phyloP scores from a whole-genome alignment of 1,140 invertebrate genomes.

The Pinna nobilis region DNA sequence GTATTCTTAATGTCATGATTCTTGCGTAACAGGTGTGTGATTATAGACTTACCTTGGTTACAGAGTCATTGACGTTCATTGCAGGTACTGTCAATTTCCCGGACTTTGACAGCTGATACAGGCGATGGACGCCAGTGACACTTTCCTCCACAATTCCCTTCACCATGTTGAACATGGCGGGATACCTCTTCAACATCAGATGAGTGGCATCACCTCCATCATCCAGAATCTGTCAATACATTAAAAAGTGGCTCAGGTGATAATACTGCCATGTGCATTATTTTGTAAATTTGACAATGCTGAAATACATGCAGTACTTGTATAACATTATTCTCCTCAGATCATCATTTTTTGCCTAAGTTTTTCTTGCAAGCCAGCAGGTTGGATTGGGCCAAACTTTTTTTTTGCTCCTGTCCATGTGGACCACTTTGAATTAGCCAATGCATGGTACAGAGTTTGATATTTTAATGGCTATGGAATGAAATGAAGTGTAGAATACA shows the following conservation, averaged over 20 bases:
- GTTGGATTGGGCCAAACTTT: no score
- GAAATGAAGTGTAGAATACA: no score
- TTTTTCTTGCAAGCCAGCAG: no score
- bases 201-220: conserved; percentile 98
- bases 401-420: no score
- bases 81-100: conserved; percentile 97
- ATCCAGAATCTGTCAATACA: conserved; percentile 85
- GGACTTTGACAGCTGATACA: conserved; percentile 96
- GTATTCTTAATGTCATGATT: no score
- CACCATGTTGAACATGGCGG: conserved; percentile 94
- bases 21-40: not conserved
- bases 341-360: no score
- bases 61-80: conserved; percentile 99
- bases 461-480: no score
- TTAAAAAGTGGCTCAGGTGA: not conserved
- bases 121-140: conserved; percentile 96
- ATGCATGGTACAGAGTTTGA: no score
- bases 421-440: no score
- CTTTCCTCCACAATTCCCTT: conserved; percentile 99
- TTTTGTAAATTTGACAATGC: not conserved
- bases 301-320: not conserved
- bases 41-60: conserved; percentile 84
- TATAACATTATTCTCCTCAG: no score
- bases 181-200: conserved; percentile 97
- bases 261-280: not conserved